Evolutionary conservation across 2,888 invertebrate species (phyloP).

Genomic region (Balanococcus diminutus): DNA sequence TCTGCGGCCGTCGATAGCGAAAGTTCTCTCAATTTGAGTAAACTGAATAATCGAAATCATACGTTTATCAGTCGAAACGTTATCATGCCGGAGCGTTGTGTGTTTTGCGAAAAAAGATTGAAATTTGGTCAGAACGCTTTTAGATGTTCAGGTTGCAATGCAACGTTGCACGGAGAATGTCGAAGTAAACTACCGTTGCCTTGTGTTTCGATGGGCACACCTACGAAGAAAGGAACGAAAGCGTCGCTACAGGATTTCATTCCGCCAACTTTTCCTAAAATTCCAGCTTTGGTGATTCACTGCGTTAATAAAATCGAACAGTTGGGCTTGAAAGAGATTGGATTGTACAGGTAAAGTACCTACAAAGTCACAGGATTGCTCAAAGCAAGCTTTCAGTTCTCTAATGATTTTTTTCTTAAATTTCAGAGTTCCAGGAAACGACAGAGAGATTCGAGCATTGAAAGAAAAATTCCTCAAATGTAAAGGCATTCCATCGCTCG

Average conservation of each 20-base stretch:
- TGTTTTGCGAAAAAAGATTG: conserved; percentile 79
- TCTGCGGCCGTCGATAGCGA: not conserved
- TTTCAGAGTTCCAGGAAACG: conserved; percentile 89
- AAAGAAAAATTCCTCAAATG: conserved; percentile 73
- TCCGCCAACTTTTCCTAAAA: conserved; percentile 85
- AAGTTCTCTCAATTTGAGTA: conserved; percentile 11
- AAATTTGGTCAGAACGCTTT: conserved; percentile 82
- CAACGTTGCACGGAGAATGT: conserved; percentile 72
- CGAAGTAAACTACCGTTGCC: conserved; percentile 81
- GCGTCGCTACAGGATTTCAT: conserved; percentile 72
- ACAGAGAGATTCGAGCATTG: conserved; percentile 82
- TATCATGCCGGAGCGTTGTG: conserved; percentile 79
- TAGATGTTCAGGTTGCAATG: conserved; percentile 83
- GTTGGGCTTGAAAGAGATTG: conserved; percentile 83
- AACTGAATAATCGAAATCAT: conserved; percentile 64
- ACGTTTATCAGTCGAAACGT: conserved; percentile 74
- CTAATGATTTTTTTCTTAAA: not conserved
- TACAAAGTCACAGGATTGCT: conserved; percentile 80
- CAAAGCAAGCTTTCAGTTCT: not conserved
- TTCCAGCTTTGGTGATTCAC: conserved; percentile 91
- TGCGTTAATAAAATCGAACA: conserved; percentile 94
- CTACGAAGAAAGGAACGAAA: conserved; percentile 64
- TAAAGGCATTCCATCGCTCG: conserved; percentile 78
- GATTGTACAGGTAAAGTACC: conserved; percentile 66
- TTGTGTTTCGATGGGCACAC: conserved; percentile 69